Conservation (phyloP, 2,797 vertebrate species). For the Kryptolebias ocellatus region DNA sequence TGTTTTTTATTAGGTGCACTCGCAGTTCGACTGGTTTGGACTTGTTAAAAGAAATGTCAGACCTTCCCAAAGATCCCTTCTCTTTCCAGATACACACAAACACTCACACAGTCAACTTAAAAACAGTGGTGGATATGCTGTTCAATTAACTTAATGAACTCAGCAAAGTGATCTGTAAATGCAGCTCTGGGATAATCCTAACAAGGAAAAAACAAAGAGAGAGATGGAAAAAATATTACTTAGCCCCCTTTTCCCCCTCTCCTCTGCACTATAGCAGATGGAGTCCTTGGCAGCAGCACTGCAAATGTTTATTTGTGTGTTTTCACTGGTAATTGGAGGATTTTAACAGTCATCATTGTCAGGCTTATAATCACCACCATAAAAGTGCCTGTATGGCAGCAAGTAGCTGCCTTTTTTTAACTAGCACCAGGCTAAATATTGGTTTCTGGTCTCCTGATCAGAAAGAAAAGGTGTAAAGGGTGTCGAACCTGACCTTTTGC, state of each 20-base stretch:
- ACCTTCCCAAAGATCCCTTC: slow-evolving; percentile 47
- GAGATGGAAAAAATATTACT: slow-evolving; percentile 85
- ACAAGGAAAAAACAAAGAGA: slow-evolving; percentile 70
- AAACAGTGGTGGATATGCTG: slow-evolving; percentile 83
- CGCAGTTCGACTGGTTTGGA: slow-evolving; percentile 32
- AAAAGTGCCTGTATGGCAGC: slow-evolving; percentile 79
- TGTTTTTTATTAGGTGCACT: slow-evolving; percentile 25
- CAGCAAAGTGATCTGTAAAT: slow-evolving; percentile 86
- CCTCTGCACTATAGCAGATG: slow-evolving; percentile 85
- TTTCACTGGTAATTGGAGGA: slow-evolving; percentile 89
- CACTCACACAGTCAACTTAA: slow-evolving; percentile 72
- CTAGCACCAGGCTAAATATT: slow-evolving; percentile 54
- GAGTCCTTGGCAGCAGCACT: slow-evolving; percentile 89
- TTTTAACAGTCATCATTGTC: slow-evolving; percentile 87
- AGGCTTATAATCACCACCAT: slow-evolving; percentile 87
- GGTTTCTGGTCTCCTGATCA: slow-evolving; percentile 37
- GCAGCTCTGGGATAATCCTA: slow-evolving; percentile 88
- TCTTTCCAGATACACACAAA: slow-evolving; percentile 35
- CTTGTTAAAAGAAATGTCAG: slow-evolving; percentile 70
- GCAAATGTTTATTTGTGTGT: slow-evolving; percentile 93
- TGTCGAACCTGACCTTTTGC: slow-evolving; percentile 72
- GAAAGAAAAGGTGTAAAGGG: not conserved
- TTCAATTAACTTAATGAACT: slow-evolving; percentile 88
- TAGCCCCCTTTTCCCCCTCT: slow-evolving; percentile 79
- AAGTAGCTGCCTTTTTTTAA: slow-evolving; percentile 69